phyloP scores from a whole-genome alignment of 1,140 invertebrate species.

The Sycophaga agraensis region DNA sequence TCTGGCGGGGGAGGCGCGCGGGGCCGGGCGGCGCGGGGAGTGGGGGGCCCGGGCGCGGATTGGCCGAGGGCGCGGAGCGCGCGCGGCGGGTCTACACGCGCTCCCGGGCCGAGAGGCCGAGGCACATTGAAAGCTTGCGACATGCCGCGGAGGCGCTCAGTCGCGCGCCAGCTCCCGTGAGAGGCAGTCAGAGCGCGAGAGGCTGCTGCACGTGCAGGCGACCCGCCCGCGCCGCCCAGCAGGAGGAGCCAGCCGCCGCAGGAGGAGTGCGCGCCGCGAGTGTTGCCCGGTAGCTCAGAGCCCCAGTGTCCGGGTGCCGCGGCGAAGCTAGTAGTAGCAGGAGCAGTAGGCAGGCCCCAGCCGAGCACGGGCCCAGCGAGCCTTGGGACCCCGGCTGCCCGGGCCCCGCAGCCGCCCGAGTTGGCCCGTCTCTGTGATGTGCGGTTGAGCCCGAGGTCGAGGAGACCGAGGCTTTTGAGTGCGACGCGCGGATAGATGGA shows the following conservation, averaged over 20 bases:
- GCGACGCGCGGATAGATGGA: constrained; percentile 40
- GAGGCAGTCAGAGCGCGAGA: background rate
- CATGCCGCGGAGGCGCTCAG: constrained; percentile 50
- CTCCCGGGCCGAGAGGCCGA: background rate
- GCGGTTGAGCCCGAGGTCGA: constrained; percentile 44
- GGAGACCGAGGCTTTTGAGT: background rate
- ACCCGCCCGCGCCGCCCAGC: too few species aligned
- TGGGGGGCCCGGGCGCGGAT: background rate
- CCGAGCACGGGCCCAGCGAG: too few species aligned
- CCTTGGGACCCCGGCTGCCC: too few species aligned
- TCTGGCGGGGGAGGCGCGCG: constrained; percentile 1
- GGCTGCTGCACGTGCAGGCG: too few species aligned
- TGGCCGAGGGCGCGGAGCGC: constrained; percentile 27
- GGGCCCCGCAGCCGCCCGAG: too few species aligned
- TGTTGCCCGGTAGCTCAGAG: too few species aligned
- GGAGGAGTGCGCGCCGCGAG: too few species aligned
- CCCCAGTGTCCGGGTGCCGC: too few species aligned
- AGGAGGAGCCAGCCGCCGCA: too few species aligned
- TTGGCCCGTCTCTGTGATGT: constrained; percentile 49
- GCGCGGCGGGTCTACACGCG: constrained; percentile 24
- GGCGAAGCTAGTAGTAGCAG: too few species aligned
- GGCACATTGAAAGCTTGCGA: constrained; percentile 46
- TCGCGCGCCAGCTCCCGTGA: constrained; percentile 53
- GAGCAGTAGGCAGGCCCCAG: too few species aligned
- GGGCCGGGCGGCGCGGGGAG: too few species aligned